Base-by-base conservation (phyloP, 2,888 invertebrate species). In the Volucella bombylans region DNA sequence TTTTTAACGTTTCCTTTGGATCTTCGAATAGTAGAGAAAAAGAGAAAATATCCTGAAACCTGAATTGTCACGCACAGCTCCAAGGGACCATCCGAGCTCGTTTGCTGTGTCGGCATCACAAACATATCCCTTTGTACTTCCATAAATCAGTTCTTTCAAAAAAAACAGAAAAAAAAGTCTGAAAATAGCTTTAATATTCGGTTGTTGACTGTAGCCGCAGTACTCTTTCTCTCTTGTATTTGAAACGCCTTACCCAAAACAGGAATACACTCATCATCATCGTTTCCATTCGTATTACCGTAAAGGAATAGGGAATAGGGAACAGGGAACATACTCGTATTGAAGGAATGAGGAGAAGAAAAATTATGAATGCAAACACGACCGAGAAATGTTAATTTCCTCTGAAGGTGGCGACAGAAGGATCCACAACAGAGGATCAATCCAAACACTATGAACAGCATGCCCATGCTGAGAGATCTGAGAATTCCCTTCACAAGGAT, bases 331-430 rank as follows among this genome's bases (percentile, higher is more conserved):
- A 68, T 65, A 74, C 49, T 41, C 39, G 31, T 31, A 31, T 2
- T 31, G 39, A 11, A 23, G 15, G 8, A 18, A 18, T 18, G 31
- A 59, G 49, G 65, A 69, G 67, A 80, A 67, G 76, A 57, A 85
- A 76, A 85, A 85, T 85, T 85, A 85, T 85, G 85, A 85, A 85
- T 85, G 85, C 85, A 85, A 85, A 85, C 85, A 85, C 76, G 81
- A 85, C 72, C 71, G 72, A 85, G 85, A 85, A 85, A 85, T 85
- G 85, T 85, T 81, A 85, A 85, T 85, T 85, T 81, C 81, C 76
- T 85, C 85, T 76, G 76, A 85, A 80, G 85, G 85, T 81, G 76
- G 80, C 80, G 71, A 67, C 80, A 80, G 74, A 74, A 79, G 73
- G 69, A 83, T 69, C 69, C 82, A 50, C 73, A 18, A 39, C 62